Evolutionary conservation across 1,140 invertebrate species (phyloP).

Genomic region (Sitobion miscanthi): DNA sequence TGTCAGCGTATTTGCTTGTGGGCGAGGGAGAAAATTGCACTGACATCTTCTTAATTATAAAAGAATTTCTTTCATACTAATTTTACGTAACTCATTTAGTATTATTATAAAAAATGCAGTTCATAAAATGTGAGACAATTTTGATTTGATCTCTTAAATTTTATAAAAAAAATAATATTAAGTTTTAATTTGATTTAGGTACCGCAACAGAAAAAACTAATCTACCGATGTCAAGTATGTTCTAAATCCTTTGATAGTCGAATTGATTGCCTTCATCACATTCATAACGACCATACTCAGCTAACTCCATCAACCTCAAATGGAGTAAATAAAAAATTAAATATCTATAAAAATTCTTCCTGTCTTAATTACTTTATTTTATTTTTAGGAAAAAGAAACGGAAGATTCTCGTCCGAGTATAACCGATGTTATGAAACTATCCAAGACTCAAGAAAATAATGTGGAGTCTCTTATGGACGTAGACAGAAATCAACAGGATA

Average conservation of each 20-base stretch:
- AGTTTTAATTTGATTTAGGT: background rate
- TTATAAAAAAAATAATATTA: background rate
- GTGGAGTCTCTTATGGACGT: background rate
- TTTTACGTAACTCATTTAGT: background rate
- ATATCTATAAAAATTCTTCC: background rate
- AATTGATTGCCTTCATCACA: constrained; percentile 57
- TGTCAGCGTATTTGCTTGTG: no score
- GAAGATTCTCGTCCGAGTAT: background rate
- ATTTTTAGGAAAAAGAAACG: constrained; percentile 26
- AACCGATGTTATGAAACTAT: background rate
- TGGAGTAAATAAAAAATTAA: background rate
- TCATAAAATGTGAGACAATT: background rate
- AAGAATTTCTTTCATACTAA: background rate
- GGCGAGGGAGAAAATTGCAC: no score
- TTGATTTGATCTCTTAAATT: background rate
- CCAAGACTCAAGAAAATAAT: background rate
- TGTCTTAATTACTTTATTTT: background rate
- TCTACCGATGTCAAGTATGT: constrained; percentile 57
- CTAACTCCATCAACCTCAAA: background rate
- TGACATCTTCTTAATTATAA: background rate
- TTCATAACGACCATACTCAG: constrained; percentile 56
- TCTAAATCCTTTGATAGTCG: constrained; percentile 57
- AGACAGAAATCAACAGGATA: background rate
- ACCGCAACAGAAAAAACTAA: constrained; percentile 14
- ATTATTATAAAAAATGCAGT: background rate